Evolutionary conservation across 2,888 invertebrate species (phyloP).

Genomic region (Nomada goodeniana): DNA sequence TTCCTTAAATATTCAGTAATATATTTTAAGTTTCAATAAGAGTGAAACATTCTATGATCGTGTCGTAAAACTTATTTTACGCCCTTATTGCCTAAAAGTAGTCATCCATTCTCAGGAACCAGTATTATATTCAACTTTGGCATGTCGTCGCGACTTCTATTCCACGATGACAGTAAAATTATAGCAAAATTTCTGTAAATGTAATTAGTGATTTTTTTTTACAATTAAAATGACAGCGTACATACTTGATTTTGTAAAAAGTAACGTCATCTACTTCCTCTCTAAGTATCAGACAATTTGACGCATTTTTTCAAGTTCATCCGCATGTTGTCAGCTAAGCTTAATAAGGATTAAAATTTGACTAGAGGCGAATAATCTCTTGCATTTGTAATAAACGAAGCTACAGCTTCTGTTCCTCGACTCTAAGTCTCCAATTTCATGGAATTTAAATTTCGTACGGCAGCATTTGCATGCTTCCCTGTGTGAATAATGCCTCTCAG

Average conservation of each 20-base stretch:
- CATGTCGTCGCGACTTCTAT: conserved; percentile 30
- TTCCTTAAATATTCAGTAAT: conserved; percentile 51
- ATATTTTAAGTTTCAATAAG: conserved; percentile 51
- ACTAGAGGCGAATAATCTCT: conserved; percentile 71
- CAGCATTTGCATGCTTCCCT: conserved; percentile 59
- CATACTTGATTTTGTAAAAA: conserved; percentile 54
- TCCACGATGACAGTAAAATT: conserved; percentile 46
- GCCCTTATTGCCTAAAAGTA: conserved; percentile 66
- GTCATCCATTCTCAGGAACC: conserved; percentile 61
- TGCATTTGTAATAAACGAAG: conserved; percentile 58
- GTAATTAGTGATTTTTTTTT: conserved; percentile 24
- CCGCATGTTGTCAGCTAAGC: conserved; percentile 51
- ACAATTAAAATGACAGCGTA: conserved; percentile 29
- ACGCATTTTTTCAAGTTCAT: conserved; percentile 33
- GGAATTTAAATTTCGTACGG: conserved; percentile 58
- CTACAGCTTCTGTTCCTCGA: conserved; percentile 41
- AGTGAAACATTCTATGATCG: conserved; percentile 31
- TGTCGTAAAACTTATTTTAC: conserved; percentile 51
- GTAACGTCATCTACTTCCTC: conserved; percentile 45
- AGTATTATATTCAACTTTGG: conserved; percentile 54
- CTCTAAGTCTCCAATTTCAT: conserved; percentile 54
- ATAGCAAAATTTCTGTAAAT: conserved; percentile 56
- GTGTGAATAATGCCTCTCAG: conserved; percentile 51
- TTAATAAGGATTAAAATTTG: conserved; percentile 61
- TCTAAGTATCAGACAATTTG: conserved; percentile 34